A percentile compares a stretch with the other conserved stretches of the same genome.
phyloP scores from a whole-genome alignment of 2,113 vertebrate genomes.

The Prunella fulvescens region DNA sequence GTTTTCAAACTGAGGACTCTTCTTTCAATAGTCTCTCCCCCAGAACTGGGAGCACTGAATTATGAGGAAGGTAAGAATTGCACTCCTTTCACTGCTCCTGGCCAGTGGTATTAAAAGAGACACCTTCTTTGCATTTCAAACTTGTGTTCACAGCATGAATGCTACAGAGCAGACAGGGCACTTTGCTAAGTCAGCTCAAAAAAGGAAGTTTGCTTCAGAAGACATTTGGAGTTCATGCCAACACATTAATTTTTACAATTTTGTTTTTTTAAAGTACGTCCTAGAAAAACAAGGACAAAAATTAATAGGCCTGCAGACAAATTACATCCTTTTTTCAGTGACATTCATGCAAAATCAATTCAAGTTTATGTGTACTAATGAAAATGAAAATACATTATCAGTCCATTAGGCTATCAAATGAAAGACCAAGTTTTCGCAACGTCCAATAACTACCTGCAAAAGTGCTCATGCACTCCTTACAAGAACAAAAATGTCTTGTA shows the following conservation, averaged over 20 bases:
- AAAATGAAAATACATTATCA: background rate
- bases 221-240: background rate
- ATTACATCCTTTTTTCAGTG: background rate
- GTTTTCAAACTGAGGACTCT: background rate
- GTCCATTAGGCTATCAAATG: background rate
- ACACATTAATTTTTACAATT: background rate
- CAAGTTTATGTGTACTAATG: background rate
- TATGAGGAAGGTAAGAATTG: background rate
- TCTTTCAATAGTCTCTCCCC: background rate
- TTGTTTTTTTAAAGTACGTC: background rate
- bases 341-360: background rate
- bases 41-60: background rate
- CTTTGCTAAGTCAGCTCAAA: background rate
- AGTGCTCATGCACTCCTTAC: background rate
- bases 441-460: background rate
- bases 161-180: background rate
- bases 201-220: background rate
- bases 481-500: background rate
- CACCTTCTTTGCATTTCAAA: background rate
- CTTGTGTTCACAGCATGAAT: background rate
- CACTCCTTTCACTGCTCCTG: background rate
- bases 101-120: background rate
- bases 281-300: background rate
- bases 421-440: background rate
- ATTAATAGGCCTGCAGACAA: background rate